phyloP scores from a whole-genome alignment of 2,888 invertebrate species.

The Brachyopa scutellaris region DNA sequence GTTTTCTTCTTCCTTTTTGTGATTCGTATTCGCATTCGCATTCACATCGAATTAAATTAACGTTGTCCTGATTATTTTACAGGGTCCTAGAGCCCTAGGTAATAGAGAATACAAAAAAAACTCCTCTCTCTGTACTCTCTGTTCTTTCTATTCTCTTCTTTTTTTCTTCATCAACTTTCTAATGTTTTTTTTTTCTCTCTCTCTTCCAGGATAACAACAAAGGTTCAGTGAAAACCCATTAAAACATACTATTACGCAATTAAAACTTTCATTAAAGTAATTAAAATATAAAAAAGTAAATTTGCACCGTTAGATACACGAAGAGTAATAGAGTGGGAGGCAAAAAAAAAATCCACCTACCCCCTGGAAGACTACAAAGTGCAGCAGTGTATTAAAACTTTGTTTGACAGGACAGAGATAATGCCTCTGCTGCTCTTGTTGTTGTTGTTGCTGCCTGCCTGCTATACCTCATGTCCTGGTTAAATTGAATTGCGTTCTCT shows the following conservation, averaged over 20 bases:
- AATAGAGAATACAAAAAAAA: background rate
- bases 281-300: constrained; percentile 38
- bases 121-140: background rate
- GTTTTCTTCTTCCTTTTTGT: constrained; percentile 2
- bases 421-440: constrained; percentile 25
- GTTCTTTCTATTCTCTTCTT: background rate
- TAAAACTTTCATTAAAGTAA: constrained; percentile 69
- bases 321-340: constrained; percentile 2
- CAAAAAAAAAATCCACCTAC: constrained; percentile 2
- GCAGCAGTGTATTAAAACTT: constrained; percentile 64
- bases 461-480: constrained; percentile 39
- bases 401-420: constrained; percentile 60
- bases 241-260: constrained; percentile 59
- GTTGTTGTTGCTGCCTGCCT: constrained; percentile 4
- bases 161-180: constrained; percentile 27
- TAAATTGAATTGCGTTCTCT: constrained; percentile 65
- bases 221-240: constrained; percentile 53
- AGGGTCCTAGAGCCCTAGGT: constrained; percentile 33
- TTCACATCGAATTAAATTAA: constrained; percentile 53
- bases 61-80: constrained; percentile 50
- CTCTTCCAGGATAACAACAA: constrained; percentile 65
- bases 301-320: constrained; percentile 13
- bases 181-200: constrained; percentile 39
- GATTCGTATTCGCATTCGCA: constrained; percentile 5
- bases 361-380: constrained; percentile 37